Percentiles rank a stretch among this genome's conserved stretches.
These are phyloP conservation scores for Acleris emargana DNA, from an alignment of 2,888 invertebrate species.

Conservation along the genomic window DNA sequence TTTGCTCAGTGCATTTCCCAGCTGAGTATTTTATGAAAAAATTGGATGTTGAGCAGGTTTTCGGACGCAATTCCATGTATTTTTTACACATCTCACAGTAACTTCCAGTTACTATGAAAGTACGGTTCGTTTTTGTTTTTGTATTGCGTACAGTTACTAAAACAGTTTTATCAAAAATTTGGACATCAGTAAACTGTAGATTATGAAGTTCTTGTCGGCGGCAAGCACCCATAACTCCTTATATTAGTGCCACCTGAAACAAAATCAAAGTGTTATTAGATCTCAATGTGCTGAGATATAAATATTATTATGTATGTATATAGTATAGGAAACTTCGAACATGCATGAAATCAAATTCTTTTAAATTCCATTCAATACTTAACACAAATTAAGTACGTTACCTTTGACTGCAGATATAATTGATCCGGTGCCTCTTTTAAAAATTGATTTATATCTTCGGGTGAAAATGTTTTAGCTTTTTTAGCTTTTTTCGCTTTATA, in stretches of 20 bases:
- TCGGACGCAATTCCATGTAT: conserved; percentile 14
- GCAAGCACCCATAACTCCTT: conserved; percentile 4
- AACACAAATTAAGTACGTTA: too few relatives aligned
- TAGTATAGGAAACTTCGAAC: too few relatives aligned
- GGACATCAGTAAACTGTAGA: not conserved
- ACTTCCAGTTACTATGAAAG: not conserved
- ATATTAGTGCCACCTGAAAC: conserved; percentile 4
- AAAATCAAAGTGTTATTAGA: not conserved
- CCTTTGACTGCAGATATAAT: too few relatives aligned
- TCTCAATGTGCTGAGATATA: conserved; percentile 1
- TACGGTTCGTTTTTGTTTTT: conserved; percentile 8
- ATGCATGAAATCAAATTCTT: too few relatives aligned
- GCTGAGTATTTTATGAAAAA: conserved; percentile 8
- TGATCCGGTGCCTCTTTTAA: too few relatives aligned
- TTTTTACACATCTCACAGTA: conserved; percentile 1
- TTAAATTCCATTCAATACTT: too few relatives aligned
- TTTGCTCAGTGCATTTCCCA: conserved; percentile 10
- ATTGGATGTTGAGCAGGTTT: not conserved
- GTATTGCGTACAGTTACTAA: conserved; percentile 8
- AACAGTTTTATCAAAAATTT: not conserved
- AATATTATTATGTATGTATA: not conserved
- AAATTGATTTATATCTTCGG: too few relatives aligned
- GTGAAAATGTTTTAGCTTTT: too few relatives aligned
- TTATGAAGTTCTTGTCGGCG: conserved; percentile 15
- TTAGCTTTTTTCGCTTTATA: too few relatives aligned